Percentiles rank a stretch among this genome's conserved stretches.
phyloP scores from a whole-genome alignment of 1,140 invertebrate genomes.

The Copidosoma floridanum region DNA sequence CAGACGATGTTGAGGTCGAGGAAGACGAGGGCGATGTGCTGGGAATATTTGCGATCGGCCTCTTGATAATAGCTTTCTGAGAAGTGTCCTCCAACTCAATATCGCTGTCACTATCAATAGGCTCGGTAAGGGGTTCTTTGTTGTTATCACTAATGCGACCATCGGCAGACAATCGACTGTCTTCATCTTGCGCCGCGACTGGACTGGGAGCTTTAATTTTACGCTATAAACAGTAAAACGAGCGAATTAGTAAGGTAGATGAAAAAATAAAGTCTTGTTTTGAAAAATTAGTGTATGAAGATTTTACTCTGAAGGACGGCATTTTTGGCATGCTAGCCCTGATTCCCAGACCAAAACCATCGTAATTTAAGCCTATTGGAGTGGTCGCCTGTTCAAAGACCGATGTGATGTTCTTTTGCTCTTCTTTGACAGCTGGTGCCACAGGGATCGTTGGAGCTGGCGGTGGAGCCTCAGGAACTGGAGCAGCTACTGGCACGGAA shows the following conservation, averaged over 20 bases:
- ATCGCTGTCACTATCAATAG: slow-evolving; percentile 59
- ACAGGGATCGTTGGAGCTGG: not conserved
- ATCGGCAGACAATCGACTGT: slow-evolving; percentile 54
- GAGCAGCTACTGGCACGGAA: not conserved
- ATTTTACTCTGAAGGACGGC: slow-evolving; percentile 82
- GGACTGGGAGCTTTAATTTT: slow-evolving; percentile 76
- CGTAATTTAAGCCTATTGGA: slow-evolving; percentile 49
- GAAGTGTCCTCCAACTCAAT: slow-evolving; percentile 55
- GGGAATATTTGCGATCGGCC: slow-evolving; percentile 33
- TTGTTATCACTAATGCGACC: not conserved
- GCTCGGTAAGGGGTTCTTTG: slow-evolving; percentile 55
- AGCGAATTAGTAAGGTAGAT: not conserved
- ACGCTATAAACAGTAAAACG: not conserved
- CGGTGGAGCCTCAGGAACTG: not conserved
- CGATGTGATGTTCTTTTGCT: slow-evolving; percentile 44
- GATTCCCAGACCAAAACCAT: slow-evolving; percentile 80
- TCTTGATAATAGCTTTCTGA: slow-evolving; percentile 18
- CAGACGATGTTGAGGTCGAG: slow-evolving; percentile 41
- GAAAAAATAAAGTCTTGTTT: not conserved
- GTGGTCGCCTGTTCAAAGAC: slow-evolving; percentile 45
- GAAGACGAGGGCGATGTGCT: slow-evolving; percentile 47
- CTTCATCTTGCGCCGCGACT: slow-evolving; percentile 71
- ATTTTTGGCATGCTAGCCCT: slow-evolving; percentile 89
- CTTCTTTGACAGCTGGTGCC: slow-evolving; percentile 39
- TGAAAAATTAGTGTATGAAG: slow-evolving; percentile 9